These are phyloP conservation scores for Xestia xanthographa DNA, from an alignment of 2,888 invertebrate species.

Conservation along the genomic window DNA sequence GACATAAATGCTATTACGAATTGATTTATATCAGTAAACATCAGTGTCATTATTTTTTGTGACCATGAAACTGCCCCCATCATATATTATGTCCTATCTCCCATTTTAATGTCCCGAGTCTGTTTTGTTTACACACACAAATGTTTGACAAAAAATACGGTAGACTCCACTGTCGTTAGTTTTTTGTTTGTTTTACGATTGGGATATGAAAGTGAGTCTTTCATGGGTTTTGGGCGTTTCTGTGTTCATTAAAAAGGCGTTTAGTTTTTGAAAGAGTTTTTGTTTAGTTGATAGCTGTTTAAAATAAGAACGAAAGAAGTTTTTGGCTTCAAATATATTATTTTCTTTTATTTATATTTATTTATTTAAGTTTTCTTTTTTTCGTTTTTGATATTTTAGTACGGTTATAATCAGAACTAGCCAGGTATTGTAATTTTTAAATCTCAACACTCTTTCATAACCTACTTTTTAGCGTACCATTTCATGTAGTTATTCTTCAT, in stretches of 20 bases:
- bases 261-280: constrained; percentile 8
- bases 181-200: constrained; percentile 26
- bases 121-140: constrained; percentile 60
- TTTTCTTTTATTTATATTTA: no score
- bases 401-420: background rate
- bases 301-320: background rate
- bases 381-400: background rate
- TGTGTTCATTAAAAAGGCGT: constrained; percentile 18
- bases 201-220: constrained; percentile 13
- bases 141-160: constrained; percentile 48
- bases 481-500: background rate
- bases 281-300: background rate
- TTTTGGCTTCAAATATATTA: background rate
- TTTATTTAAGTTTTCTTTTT: no score
- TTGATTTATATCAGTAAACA: constrained; percentile 69
- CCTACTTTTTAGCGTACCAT: background rate
- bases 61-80: constrained; percentile 46
- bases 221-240: constrained; percentile 10
- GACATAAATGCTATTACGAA: constrained; percentile 34
- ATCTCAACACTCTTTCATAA: background rate
- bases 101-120: constrained; percentile 61
- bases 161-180: constrained; percentile 16
- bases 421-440: background rate
- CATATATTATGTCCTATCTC: constrained; percentile 62
- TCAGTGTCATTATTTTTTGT: constrained; percentile 54